A percentile compares a stretch with the other conserved stretches of the same genome.
Evolutionary conservation across 1,140 invertebrate genomes (phyloP).

Genomic region (Oedothorax gibbosus): DNA sequence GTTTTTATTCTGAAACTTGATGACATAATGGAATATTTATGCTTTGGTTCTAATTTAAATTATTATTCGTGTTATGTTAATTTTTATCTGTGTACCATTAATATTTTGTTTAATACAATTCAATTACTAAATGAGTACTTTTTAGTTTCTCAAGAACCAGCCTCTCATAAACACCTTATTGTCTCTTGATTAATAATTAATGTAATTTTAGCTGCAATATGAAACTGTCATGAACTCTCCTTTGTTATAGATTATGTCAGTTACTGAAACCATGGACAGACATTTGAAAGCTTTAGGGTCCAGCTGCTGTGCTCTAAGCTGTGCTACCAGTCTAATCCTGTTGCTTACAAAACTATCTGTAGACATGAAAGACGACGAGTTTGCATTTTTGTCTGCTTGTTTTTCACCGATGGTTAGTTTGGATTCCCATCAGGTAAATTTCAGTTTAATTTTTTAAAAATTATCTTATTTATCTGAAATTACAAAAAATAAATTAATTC

Average conservation of each 20-base stretch:
- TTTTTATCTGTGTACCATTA: too few relatives aligned
- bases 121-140: too few relatives aligned
- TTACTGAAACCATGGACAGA: slow-evolving; percentile 68
- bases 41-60: too few relatives aligned
- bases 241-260: slow-evolving; percentile 65
- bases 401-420: slow-evolving; percentile 57
- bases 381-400: slow-evolving; percentile 55
- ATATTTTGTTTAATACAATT: too few relatives aligned
- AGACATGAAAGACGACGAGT: slow-evolving; percentile 58
- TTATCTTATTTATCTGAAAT: too few relatives aligned
- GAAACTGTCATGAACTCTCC: neutral
- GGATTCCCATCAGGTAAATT: slow-evolving; percentile 68
- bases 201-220: neutral
- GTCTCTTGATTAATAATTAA: neutral
- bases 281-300: slow-evolving; percentile 64
- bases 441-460: too few relatives aligned
- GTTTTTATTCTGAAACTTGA: too few relatives aligned
- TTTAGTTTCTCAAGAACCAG: too few relatives aligned
- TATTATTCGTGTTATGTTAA: too few relatives aligned
- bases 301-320: slow-evolving; percentile 51
- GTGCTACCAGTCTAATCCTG: slow-evolving; percentile 57
- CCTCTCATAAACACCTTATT: too few relatives aligned
- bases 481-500: too few relatives aligned
- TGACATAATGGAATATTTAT: too few relatives aligned
- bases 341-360: slow-evolving; percentile 51